phyloP scores from a whole-genome alignment of 2,797 vertebrate genomes.

The Chelon labrosus region DNA sequence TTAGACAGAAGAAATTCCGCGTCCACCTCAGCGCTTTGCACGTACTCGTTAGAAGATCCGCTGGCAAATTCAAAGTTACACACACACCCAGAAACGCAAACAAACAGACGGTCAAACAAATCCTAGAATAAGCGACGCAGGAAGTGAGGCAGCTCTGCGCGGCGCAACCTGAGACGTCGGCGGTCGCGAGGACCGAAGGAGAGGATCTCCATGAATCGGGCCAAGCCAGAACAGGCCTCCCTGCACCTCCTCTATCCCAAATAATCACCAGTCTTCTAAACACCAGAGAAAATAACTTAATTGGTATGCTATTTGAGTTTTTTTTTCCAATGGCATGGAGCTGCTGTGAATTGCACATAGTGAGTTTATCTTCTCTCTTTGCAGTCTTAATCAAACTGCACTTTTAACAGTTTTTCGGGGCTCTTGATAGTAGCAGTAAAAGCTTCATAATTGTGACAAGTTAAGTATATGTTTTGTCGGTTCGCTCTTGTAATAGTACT shows the following conservation, averaged over 20 bases:
- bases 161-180: slow-evolving; percentile 66
- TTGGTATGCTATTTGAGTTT: slow-evolving; percentile 76
- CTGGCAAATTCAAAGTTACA: slow-evolving; percentile 32
- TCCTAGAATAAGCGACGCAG: slow-evolving; percentile 56
- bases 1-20: slow-evolving; percentile 10
- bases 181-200: slow-evolving; percentile 55
- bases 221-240: slow-evolving; percentile 77
- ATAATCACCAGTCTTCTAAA: slow-evolving; percentile 76
- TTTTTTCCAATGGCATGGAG: slow-evolving; percentile 50
- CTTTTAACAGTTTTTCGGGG: slow-evolving; percentile 48
- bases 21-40: slow-evolving; percentile 30
- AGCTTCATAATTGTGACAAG: slow-evolving; percentile 72
- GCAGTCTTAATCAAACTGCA: slow-evolving; percentile 72
- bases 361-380: slow-evolving; percentile 57
- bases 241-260: slow-evolving; percentile 75
- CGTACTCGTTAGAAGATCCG: slow-evolving; percentile 32
- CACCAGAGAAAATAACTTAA: slow-evolving; percentile 83
- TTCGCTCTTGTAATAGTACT: slow-evolving; percentile 51
- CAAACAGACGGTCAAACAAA: slow-evolving; percentile 57
- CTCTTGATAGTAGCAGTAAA: slow-evolving; percentile 46
- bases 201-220: slow-evolving; percentile 54
- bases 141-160: slow-evolving; percentile 50
- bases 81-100: slow-evolving; percentile 76
- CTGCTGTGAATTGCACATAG: slow-evolving; percentile 73
- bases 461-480: slow-evolving; percentile 75